Evolutionary conservation across 2,888 invertebrate genomes (phyloP), one percentile per base, ranked within the genome.

Genomic region (Drosophila leonis): DNA sequence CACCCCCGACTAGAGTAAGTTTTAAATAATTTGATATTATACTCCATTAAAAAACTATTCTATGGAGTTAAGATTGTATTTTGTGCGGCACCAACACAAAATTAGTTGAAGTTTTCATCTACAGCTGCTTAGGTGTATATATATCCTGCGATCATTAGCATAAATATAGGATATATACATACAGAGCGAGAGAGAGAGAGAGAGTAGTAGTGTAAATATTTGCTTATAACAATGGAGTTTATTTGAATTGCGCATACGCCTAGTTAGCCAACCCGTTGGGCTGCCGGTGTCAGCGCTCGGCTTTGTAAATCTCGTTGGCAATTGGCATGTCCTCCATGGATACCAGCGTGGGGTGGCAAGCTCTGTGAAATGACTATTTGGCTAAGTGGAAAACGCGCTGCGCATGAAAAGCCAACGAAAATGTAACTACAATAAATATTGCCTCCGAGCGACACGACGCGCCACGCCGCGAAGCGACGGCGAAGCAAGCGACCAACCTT

Each of bases 171-270:
- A n/a, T 29, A 29, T n/a, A 18, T 48, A 29, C 15, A 48, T 8
- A 35, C 4, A 24, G 24, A 24, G 24, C 24, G n/a, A 35, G 13
- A 20, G 29, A 18, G 18, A 1, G 9, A 31, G 49, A 31, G 49
- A 18, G 12, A 12, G 49, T 20, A 24, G 18, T 39, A 48, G 33
- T 41, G 67, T 35, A 65, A 56, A 66, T 63, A 64, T 62, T 72
- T 57, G 48, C 49, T 41, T 18, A 15, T 44, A 41, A 65, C 51
- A 48, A 77, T 48, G 46, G 49, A 65, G 57, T 64, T 48, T 62
- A 73, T 67, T 69, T 46, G 67, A 61, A 78, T 71, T 70, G 15
- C 41, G 62, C 66, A 79, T 61, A 63, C 69, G 60, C 72, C 62
- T 51, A 65, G 65, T 72, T 70, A 49, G 48, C 57, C 42, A 51